A percentile compares a stretch with the other conserved stretches of the same genome.
Conservation (phyloP, 2,797 vertebrate genomes). For the Cheirogaleus major region DNA sequence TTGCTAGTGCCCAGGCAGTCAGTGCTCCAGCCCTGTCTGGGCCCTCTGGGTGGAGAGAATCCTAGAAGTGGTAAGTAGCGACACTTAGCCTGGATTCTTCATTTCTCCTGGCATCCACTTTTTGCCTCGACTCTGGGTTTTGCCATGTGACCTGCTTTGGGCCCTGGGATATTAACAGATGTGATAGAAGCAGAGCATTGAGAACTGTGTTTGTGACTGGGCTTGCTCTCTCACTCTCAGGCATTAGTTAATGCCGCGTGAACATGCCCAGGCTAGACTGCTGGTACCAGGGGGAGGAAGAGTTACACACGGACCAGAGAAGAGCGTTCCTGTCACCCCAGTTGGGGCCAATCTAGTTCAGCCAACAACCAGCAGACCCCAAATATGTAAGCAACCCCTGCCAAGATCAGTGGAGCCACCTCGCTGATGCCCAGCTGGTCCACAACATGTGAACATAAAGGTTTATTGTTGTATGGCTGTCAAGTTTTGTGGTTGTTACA, state of each 20-base stretch:
- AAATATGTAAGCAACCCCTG: neutral
- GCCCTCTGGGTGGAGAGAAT: neutral
- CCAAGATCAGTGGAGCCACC: neutral
- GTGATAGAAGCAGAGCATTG: neutral
- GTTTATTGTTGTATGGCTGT: neutral
- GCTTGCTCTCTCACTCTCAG: neutral
- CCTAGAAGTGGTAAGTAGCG: neutral
- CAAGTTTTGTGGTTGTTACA: neutral
- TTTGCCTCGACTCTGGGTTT: neutral
- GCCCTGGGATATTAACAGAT: neutral
- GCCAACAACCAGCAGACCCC: neutral
- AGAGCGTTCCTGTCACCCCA: neutral
- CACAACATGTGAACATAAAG: neutral
- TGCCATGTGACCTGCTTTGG: neutral
- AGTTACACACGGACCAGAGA: neutral
- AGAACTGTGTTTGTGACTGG: neutral
- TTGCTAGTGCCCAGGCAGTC: neutral
- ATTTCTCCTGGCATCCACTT: neutral
- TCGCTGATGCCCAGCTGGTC: neutral
- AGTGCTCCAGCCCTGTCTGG: neutral
- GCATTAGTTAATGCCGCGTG: neutral
- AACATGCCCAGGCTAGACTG: neutral
- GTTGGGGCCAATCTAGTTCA: neutral
- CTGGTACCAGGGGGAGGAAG: neutral
- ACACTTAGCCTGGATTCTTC: neutral